A percentile compares a stretch with the other conserved stretches of the same genome.
These are phyloP conservation scores for Eunapius fragilis DNA, from an alignment of 37 sponge, comb jelly and placozoan genomes.

Conservation along the genomic window DNA sequence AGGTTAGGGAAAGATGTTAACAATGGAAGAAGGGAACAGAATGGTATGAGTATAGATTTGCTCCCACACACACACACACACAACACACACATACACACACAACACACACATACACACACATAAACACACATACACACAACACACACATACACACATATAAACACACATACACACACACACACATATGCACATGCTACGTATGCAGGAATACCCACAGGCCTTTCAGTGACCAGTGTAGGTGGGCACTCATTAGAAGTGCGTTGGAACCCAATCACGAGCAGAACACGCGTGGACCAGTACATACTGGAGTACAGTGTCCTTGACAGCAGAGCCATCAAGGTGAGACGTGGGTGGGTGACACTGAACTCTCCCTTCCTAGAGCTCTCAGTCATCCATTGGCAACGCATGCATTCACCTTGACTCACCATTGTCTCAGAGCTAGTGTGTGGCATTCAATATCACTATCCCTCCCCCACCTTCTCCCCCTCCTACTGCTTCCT, in stretches of 20 bases:
- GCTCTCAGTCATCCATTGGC: neutral
- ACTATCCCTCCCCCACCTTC: neutral
- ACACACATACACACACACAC: neutral
- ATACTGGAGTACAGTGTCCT: neutral
- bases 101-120: neutral
- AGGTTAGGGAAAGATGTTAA: neutral
- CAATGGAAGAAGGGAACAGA: neutral
- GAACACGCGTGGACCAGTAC: neutral
- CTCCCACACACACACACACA: neutral
- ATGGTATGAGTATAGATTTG: neutral
- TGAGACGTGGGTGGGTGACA: neutral
- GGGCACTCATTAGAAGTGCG: neutral
- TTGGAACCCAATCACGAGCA: neutral
- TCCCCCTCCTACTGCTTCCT: neutral
- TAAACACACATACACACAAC: neutral
- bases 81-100: neutral
- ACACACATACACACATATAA: neutral
- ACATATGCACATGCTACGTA: too few species aligned
- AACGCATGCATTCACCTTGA: too few species aligned
- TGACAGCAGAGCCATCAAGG: neutral
- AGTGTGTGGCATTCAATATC: too few species aligned
- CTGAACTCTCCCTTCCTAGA: neutral
- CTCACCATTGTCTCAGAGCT: too few species aligned
- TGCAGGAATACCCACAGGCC: neutral
- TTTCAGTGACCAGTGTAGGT: neutral